phyloP scores from a whole-genome alignment of 2,113 vertebrate species.

The Egretta garzetta region DNA sequence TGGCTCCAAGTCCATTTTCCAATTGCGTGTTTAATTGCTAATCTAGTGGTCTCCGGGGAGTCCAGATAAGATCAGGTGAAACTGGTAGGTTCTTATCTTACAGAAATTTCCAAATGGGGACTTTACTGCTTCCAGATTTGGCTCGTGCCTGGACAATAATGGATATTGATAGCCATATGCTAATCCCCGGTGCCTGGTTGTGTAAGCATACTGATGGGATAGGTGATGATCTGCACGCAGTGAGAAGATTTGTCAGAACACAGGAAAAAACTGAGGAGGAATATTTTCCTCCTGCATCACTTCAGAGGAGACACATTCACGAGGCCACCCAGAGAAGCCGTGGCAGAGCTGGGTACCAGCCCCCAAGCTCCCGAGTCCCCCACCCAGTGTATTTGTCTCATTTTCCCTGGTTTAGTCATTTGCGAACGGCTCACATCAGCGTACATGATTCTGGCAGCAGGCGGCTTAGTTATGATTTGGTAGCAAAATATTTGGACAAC shows the following conservation, averaged over 20 bases:
- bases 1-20: conserved; percentile 2
- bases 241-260: not conserved
- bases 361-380: not conserved
- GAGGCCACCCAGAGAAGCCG: not conserved
- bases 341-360: not conserved
- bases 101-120: not conserved
- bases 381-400: not conserved
- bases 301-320: not conserved
- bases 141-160: not conserved
- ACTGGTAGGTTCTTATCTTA: not conserved
- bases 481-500: conserved; percentile 15
- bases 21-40: not conserved
- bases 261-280: not conserved
- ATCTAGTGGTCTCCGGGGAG: not conserved
- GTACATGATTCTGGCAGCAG: not conserved
- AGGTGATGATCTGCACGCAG: not conserved
- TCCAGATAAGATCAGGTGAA: conserved; percentile 24
- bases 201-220: fast-evolving
- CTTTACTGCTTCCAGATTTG: not conserved
- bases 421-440: fast-evolving
- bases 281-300: not conserved
- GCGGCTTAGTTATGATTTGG: not conserved
- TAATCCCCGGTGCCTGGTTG: not conserved
- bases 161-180: not conserved
- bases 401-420: not conserved